Evolutionary conservation across 2,888 invertebrate genomes (phyloP), one percentile per base, ranked within the genome.

Genomic region (Esperia sulphurella): DNA sequence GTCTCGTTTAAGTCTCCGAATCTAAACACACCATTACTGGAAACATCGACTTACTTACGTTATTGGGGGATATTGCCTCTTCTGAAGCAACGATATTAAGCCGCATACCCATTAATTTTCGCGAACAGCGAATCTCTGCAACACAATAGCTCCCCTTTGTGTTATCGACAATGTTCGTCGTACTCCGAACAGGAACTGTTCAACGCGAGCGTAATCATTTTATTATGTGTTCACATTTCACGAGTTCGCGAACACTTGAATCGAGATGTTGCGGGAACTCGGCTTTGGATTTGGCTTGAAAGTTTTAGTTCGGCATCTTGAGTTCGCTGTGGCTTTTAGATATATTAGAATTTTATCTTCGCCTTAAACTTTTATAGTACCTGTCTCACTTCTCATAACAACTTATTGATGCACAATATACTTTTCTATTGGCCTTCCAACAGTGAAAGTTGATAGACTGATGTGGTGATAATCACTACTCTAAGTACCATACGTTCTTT

Each of bases 21-120:
- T 21, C 21, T 39, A 39, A 39, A 39, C 39, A 13, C n/a, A 14
- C 14, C 14, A 13, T 39, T 14, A 39, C 12, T 37, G 6, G 8
- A 21, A 39, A 39, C 45, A 45, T 54, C 50, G 48, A 50, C 48
- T 51, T 49, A 48, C 45, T 51, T 48, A 33, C 52, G 33, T 48
- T 46, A 48, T 46, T 43, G 50, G 44, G 37, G 46, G 48, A 50
- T 50, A 52, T 52, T 52, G 48, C 47, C 42, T 45, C 45, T 54
- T 52, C 42, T 48, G 30, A 48, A 13, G 41, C n/a, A 14, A 29
- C 31, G 38, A 43, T 39, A 48, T 40, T 46, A 41, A 31, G 46
- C 14, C 46, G 21, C 33, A 46, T 41, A 43, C 31, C 43, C 43
- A 39, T 48, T 48, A 48, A 41, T 48, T 43, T 39, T 39, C 47